Conservation (phyloP, 2,797 vertebrate genomes). For the Morus bassanus region DNA sequence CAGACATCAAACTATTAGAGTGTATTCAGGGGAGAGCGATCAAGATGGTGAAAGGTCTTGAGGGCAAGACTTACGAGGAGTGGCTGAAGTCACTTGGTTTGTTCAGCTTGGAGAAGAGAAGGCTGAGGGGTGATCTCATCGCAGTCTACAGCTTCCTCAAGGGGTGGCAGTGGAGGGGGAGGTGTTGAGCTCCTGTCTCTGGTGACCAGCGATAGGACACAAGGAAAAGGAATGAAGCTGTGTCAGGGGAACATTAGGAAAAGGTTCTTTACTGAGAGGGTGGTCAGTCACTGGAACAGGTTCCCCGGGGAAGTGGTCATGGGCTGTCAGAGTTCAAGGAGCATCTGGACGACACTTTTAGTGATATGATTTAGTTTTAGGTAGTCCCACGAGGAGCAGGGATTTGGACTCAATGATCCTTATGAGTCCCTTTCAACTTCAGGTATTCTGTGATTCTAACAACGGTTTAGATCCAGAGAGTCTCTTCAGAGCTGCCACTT, state of each 20-base stretch:
- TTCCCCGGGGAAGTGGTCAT: background rate
- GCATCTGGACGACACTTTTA: fast-evolving
- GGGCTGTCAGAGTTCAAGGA: background rate
- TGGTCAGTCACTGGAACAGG: background rate
- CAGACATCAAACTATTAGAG: background rate
- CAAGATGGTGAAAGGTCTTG: background rate
- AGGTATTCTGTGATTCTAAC: background rate
- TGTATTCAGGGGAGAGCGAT: background rate
- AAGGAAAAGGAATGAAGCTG: background rate
- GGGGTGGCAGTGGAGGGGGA: background rate
- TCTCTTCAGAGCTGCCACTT: background rate
- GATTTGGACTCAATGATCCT: background rate
- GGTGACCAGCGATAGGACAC: too few relatives aligned
- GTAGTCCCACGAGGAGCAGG: background rate
- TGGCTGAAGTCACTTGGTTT: background rate
- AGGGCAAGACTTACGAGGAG: background rate
- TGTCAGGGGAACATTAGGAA: background rate
- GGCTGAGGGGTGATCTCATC: background rate
- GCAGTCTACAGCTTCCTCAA: background rate
- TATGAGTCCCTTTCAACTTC: background rate
- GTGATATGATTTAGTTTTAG: background rate
- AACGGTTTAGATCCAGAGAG: background rate
- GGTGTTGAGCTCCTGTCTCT: background rate
- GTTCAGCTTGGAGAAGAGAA: background rate
- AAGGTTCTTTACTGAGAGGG: background rate